A percentile compares a stretch with the other conserved stretches of the same genome.
Conservation (phyloP, 2,797 vertebrate species). For the Phoebastria nigripes region DNA sequence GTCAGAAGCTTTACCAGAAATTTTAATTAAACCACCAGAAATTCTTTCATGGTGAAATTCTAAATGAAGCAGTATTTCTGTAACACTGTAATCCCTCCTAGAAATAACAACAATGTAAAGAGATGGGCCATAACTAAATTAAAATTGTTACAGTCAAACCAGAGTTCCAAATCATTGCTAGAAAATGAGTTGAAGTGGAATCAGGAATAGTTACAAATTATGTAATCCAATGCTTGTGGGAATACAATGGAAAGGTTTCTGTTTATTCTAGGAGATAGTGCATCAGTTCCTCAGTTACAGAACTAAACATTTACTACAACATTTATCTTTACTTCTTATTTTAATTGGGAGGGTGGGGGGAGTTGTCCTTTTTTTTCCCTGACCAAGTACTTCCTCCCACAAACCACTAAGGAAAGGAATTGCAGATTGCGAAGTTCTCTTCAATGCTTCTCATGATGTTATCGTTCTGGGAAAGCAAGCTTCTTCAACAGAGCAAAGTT, state of each 20-base stretch:
- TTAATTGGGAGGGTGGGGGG: neutral
- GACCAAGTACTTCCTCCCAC: neutral
- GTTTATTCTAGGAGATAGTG: neutral
- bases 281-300: neutral
- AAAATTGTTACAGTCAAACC: neutral
- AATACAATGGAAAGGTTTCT: neutral
- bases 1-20: neutral
- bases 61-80: neutral
- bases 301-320: neutral
- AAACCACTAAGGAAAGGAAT: neutral
- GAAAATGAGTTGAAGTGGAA: neutral
- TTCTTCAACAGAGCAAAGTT: slow-evolving; percentile 13
- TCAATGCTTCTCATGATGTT: neutral
- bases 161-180: accelerated
- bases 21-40: slow-evolving; percentile 4
- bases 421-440: neutral
- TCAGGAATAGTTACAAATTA: neutral
- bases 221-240: neutral
- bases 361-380: neutral
- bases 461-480: slow-evolving; percentile 9
- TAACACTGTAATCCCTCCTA: neutral
- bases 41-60: neutral
- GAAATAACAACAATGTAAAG: neutral
- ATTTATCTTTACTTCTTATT: neutral
- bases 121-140: neutral